Conservation (phyloP, 1,140 invertebrate species). For the Leptinotarsa defecta region DNA sequence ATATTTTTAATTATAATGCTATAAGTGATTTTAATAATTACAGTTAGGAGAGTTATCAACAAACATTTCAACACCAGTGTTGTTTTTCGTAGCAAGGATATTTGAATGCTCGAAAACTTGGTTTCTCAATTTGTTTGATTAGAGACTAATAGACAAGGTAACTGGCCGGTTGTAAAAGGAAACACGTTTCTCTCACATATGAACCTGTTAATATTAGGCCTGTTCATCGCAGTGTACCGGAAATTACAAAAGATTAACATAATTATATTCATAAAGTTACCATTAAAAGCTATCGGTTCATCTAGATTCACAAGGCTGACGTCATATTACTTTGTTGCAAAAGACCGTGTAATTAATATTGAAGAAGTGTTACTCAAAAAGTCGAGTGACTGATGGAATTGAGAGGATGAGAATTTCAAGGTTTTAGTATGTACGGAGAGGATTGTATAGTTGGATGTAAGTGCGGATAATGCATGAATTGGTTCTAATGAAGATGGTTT, state of each 20-base stretch:
- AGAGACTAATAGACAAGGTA: not conserved
- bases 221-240: not conserved
- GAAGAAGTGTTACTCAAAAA: constrained; percentile 2
- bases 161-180: not conserved
- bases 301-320: constrained; percentile 7
- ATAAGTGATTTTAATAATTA: not conserved
- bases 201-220: not conserved
- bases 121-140: not conserved
- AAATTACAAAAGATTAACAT: constrained; percentile 9
- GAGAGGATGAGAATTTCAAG: not conserved
- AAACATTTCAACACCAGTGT: not conserved
- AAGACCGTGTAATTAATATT: constrained; percentile 2
- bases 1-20: no score
- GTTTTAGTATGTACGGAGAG: not conserved
- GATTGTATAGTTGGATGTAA: no score
- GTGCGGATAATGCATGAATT: no score
- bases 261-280: not conserved
- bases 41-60: not conserved
- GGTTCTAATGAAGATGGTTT: no score
- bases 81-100: not conserved
- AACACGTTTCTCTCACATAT: not conserved
- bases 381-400: not conserved
- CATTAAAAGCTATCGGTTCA: not conserved
- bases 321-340: constrained; percentile 5
- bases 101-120: not conserved